Evolutionary conservation across 2,113 vertebrate genomes (phyloP).

Genomic region (Argyrosomus japonicus): DNA sequence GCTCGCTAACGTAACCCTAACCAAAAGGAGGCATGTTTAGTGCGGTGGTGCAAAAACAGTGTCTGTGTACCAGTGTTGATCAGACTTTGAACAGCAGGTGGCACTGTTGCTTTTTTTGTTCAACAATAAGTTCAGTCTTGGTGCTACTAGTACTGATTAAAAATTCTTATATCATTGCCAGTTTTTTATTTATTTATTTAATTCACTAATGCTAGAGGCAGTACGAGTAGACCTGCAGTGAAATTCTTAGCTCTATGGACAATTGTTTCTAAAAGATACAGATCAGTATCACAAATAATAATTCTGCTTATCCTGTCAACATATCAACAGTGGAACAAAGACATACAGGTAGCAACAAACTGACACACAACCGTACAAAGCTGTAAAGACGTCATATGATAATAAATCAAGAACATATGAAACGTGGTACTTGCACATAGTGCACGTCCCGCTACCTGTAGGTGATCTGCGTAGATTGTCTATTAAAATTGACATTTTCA

Average conservation of each 20-base stretch:
- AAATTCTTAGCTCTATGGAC: background rate
- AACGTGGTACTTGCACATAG: background rate
- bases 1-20: background rate
- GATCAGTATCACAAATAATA: constrained; percentile 13
- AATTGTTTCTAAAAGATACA: background rate
- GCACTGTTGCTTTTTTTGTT: constrained; percentile 63
- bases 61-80: background rate
- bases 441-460: too few relatives aligned
- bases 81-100: constrained; percentile 73
- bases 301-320: constrained; percentile 41
- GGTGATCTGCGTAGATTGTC: background rate
- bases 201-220: background rate
- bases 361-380: background rate
- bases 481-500: background rate
- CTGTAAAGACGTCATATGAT: background rate
- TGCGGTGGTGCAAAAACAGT: background rate
- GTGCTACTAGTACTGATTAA: background rate
- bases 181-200: background rate
- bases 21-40: background rate
- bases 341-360: constrained; percentile 20
- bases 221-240: background rate
- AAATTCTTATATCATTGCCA: background rate
- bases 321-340: constrained; percentile 28
- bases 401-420: background rate
- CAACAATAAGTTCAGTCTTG: background rate